Conservation (phyloP, 1,140 invertebrate species). For the Aphidius gifuensis region DNA sequence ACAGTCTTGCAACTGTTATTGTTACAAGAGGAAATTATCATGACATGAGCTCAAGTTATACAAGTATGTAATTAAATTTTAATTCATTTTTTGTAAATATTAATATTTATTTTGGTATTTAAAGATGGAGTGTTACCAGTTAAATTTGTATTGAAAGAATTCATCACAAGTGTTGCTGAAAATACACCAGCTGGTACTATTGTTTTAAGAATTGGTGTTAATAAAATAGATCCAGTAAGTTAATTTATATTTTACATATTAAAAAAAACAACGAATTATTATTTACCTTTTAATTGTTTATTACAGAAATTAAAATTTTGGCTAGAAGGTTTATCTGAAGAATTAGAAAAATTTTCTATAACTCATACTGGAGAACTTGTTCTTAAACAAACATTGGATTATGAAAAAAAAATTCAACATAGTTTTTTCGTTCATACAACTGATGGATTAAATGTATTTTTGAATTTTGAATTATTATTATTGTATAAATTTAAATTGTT, state of each 20-base stretch:
- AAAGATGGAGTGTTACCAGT: conserved; percentile 51
- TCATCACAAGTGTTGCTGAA: conserved; percentile 71
- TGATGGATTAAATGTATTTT: conserved; percentile 70
- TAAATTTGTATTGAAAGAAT: conserved; percentile 72
- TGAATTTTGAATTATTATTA: neutral
- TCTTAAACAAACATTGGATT: conserved; percentile 74
- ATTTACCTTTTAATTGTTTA: neutral
- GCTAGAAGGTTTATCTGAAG: conserved; percentile 64
- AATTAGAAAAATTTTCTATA: conserved; percentile 69
- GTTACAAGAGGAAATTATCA: conserved; percentile 57
- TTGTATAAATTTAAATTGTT: conserved; percentile 9
- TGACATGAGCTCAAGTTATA: neutral
- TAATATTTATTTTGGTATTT: neutral
- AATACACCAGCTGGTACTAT: conserved; percentile 71
- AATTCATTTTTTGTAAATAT: too few relatives aligned
- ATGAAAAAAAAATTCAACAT: conserved; percentile 70
- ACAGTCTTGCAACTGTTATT: conserved; percentile 77
- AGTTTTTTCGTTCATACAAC: conserved; percentile 79
- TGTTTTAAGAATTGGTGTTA: conserved; percentile 59
- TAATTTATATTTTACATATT: conserved; percentile 19
- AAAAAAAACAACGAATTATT: conserved; percentile 5
- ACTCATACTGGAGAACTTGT: conserved; percentile 77
- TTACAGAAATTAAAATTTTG: conserved; percentile 60
- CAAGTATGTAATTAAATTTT: too few relatives aligned
- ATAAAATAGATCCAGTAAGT: conserved; percentile 54